Evolutionary conservation across 2,797 vertebrate species (phyloP).

Genomic region (Liparis tanakae): DNA sequence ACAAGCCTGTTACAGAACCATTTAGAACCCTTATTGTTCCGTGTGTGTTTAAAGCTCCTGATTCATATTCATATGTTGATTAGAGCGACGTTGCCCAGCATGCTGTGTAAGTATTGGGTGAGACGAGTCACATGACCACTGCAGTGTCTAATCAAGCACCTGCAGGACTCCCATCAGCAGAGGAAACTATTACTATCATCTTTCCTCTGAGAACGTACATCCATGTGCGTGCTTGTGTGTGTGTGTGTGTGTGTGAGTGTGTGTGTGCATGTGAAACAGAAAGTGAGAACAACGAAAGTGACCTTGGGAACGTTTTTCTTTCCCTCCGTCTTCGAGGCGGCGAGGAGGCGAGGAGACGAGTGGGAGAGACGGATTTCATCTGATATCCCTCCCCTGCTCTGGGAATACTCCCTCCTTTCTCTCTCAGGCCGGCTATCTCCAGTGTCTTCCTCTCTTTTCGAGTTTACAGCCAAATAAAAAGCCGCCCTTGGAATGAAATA

Average conservation of each 20-base stretch:
- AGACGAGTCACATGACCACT: conserved; percentile 41
- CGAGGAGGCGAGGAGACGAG: conserved; percentile 52
- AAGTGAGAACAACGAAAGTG: conserved; percentile 48
- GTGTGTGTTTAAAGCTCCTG: neutral
- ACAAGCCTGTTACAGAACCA: too few species aligned
- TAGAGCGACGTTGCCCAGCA: neutral
- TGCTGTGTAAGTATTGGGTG: conserved; percentile 3
- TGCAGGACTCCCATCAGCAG: conserved; percentile 34
- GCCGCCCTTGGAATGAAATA: conserved; percentile 74
- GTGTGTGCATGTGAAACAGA: neutral
- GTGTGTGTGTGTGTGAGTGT: conserved; percentile 6
- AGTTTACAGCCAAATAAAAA: conserved; percentile 64
- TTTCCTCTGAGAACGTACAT: conserved; percentile 39
- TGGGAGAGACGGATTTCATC: conserved; percentile 65
- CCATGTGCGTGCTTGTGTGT: conserved; percentile 11
- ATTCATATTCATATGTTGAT: neutral
- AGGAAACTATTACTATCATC: conserved; percentile 42
- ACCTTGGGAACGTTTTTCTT: conserved; percentile 70
- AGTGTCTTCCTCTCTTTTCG: conserved; percentile 59
- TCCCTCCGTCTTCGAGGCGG: conserved; percentile 29
- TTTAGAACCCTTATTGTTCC: too few species aligned
- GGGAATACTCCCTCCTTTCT: conserved; percentile 70
- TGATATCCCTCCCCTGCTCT: conserved; percentile 68
- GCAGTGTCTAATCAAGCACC: conserved; percentile 55
- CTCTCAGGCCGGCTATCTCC: conserved; percentile 49